Percentiles rank a stretch among this genome's conserved stretches.
phyloP scores from a whole-genome alignment of 92 coral and sea anemone genomes.

The Micromussa lordhowensis region DNA sequence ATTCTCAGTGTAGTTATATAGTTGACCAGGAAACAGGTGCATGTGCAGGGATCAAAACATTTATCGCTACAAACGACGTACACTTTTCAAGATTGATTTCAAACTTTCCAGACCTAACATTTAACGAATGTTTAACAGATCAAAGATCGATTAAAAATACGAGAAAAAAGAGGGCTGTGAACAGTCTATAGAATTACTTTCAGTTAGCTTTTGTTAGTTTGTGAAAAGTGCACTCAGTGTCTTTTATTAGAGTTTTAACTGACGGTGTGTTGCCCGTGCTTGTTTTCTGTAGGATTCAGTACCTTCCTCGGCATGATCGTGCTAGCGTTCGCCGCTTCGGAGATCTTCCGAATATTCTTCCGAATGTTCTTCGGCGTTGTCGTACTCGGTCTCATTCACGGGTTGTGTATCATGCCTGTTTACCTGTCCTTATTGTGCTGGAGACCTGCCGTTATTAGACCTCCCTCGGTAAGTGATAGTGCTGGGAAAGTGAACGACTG shows the following conservation, averaged over 20 bases:
- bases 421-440: constrained; percentile 69
- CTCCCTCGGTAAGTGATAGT: neutral
- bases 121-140: no score
- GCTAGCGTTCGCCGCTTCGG: constrained; percentile 73
- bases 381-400: constrained; percentile 69
- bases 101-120: no score
- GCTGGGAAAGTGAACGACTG: neutral
- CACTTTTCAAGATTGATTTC: no score
- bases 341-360: constrained; percentile 75
- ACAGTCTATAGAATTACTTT: no score
- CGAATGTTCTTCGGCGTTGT: constrained; percentile 80
- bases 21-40: no score
- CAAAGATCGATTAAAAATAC: no score
- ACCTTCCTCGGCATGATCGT: constrained; percentile 77
- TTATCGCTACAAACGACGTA: no score
- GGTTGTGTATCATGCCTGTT: constrained; percentile 76
- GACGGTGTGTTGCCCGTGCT: neutral
- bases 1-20: no score
- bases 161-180: no score
- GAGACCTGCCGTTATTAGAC: constrained; percentile 20
- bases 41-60: no score
- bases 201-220: no score
- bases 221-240: neutral
- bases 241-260: neutral
- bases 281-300: constrained; percentile 57